These are phyloP conservation scores for Chromobotia macracanthus DNA, from an alignment of 2,797 vertebrate genomes.

Conservation along the genomic window DNA sequence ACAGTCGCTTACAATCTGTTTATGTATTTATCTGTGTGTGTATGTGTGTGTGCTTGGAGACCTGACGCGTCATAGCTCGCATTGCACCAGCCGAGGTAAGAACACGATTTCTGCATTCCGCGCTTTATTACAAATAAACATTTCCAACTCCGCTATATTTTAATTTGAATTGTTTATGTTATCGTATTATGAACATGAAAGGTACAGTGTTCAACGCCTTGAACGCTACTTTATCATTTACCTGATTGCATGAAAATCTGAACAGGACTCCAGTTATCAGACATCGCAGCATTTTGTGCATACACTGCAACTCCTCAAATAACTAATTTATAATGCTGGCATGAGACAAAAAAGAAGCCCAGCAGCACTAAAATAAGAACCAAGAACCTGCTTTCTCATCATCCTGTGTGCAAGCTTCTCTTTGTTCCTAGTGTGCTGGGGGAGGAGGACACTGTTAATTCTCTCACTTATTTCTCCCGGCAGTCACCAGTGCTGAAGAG, in stretches of 20 bases:
- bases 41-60: constrained; percentile 68
- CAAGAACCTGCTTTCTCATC: constrained; percentile 46
- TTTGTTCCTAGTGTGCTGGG: constrained; percentile 69
- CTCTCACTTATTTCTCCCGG: constrained; percentile 73
- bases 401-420: constrained; percentile 58
- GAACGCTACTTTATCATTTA: constrained; percentile 25
- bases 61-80: constrained; percentile 72
- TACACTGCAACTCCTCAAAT: constrained; percentile 69
- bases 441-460: constrained; percentile 58
- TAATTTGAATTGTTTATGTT: background rate
- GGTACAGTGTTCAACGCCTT: background rate
- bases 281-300: constrained; percentile 76
- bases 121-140: constrained; percentile 13
- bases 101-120: constrained; percentile 64
- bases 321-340: constrained; percentile 67
- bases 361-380: constrained; percentile 56
- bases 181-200: background rate
- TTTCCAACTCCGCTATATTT: constrained; percentile 2
- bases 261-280: constrained; percentile 44
- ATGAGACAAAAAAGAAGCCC: constrained; percentile 58
- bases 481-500: constrained; percentile 66
- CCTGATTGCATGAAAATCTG: constrained; percentile 6
- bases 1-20: constrained; percentile 57
- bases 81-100: constrained; percentile 81
- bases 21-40: constrained; percentile 42